Conservation (phyloP, 2,113 vertebrate genomes). For the Nerophis lumbriciformis region DNA sequence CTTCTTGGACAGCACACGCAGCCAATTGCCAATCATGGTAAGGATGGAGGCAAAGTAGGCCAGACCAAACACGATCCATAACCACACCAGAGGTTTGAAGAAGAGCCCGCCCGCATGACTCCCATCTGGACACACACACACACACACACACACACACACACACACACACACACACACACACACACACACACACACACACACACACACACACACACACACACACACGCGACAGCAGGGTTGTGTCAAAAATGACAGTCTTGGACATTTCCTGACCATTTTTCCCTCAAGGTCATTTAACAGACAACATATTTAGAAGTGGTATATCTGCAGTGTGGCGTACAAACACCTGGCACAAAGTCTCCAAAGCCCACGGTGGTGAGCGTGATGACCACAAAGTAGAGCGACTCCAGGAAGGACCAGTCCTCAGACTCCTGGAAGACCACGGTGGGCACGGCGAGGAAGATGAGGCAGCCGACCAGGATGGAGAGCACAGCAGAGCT, state of each 20-base stretch:
- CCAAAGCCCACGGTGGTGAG: conserved; percentile 90
- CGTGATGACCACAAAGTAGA: conserved; percentile 88
- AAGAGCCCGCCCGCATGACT: conserved; percentile 48
- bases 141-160: neutral
- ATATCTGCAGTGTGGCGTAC: neutral
- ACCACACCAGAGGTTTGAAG: conserved; percentile 84
- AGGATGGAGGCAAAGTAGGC: conserved; percentile 92
- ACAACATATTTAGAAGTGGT: too few species aligned
- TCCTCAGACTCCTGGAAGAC: conserved; percentile 80
- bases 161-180: conserved; percentile 12
- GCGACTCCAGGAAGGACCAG: conserved; percentile 80
- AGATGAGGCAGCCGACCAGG: conserved; percentile 83
- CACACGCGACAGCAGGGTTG: neutral
- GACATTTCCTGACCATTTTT: too few species aligned
- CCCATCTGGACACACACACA: conserved; percentile 40
- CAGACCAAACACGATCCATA: conserved; percentile 88
- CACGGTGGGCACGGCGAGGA: conserved; percentile 80
- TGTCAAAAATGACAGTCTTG: too few species aligned
- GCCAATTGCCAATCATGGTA: conserved; percentile 89
- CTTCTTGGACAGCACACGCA: conserved; percentile 80
- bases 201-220: neutral
- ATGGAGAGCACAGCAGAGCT: conserved; percentile 85
- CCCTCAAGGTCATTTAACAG: too few species aligned
- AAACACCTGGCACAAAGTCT: conserved; percentile 83
- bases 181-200: conserved; percentile 7